Evolutionary conservation across 2,888 invertebrate species (phyloP), one percentile per base, ranked within the genome.

Genomic region (Liopterus haemorrhoidalis): DNA sequence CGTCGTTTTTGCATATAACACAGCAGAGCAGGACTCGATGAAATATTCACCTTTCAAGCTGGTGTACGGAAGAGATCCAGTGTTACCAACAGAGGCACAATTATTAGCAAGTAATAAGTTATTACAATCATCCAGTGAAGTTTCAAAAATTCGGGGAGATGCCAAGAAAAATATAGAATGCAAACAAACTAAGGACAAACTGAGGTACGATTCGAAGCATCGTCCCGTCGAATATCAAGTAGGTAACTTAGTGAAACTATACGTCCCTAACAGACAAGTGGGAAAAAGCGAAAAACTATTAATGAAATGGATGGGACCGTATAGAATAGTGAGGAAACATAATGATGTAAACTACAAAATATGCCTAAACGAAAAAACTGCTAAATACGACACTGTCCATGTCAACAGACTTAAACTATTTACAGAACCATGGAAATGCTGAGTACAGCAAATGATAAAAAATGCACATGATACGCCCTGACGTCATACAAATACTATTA

Each of bases 201-300:
- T 11, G 11, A 27, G 55, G 3, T 57, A 53, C 22, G 52, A 57
- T 27, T 6, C 2, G 8, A 50, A 50, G 41, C 57, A 57, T 30
- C 24, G 51, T 24, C 36, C 49, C 21, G 16, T 48, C 8, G 48
- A 51, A 24, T 54, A 22, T 19, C 12, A 40, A 15, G 20, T 22
- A n/a, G 52, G 51, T 2, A 51, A 56, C 9, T 30, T 48, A 40
- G 53, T 56, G 5, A 52, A 55, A 41, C 50, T 57, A 2, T 57
- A 52, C 22, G 50, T 51, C 1, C 53, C 57, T 2, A 45, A 49
- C 3, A 27, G 55, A 9, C 55, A 55, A 38, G 42, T 55, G 3
- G 55, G 54, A 1, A 19, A 32, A 39, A 54, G 52, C 27, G 49
- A 53, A 28, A 56, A 56, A 48, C 42, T 54, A 1, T 15, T 54